Base-by-base conservation (phyloP, 2,888 invertebrate genomes). In the Flabesymbios commensalis region DNA sequence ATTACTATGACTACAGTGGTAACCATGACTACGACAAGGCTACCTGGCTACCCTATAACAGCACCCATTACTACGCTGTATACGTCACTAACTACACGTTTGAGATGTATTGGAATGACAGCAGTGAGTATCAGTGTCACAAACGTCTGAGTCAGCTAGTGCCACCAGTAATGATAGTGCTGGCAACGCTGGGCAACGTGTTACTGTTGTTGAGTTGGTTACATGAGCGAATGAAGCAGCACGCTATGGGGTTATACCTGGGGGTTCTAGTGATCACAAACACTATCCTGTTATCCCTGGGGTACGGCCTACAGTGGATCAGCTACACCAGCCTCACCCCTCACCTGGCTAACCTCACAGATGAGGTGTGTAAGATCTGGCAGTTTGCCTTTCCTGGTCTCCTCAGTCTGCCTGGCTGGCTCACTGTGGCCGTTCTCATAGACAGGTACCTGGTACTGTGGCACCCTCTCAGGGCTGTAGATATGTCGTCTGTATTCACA, bases 321-420 rank as follows among this genome's bases (percentile, higher is more conserved):
- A 71, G 75, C 26, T 68, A 71, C 32, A 64, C 77, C 19, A 68
- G 73, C 10, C 48, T 72, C 22, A 64, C 57, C 10, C 70, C 63
- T 24, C 72, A 74, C 58, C 65, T 78, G n/a, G 71, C 72, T 17
- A 60, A 70, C 45, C 56, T 73, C 29, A 67, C 70, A 22, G 77
- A 79, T 65, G 75, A 74, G 74, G 62, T 74, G 3, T 79, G 78
- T 56, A 71, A 75, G 14, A 56, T 78, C 36, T 78, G 77, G 76
- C 74, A 75, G 57, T 78, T 77, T 62, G 42, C 76, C 24, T 71
- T 72, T 63, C 70, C 73, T 51, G 75, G 76, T 28, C 67, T 75
- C 14, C 70, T 71, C 3, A 76, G 72, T 65, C 71, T 74, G 28
- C 73, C 75, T 5, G 72, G 75, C 19, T 79, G 78, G 78, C 67